Evolutionary conservation across 2,797 vertebrate genomes (phyloP), one percentile per base, ranked within the genome.

Genomic region (Denticeps clupeoides): DNA sequence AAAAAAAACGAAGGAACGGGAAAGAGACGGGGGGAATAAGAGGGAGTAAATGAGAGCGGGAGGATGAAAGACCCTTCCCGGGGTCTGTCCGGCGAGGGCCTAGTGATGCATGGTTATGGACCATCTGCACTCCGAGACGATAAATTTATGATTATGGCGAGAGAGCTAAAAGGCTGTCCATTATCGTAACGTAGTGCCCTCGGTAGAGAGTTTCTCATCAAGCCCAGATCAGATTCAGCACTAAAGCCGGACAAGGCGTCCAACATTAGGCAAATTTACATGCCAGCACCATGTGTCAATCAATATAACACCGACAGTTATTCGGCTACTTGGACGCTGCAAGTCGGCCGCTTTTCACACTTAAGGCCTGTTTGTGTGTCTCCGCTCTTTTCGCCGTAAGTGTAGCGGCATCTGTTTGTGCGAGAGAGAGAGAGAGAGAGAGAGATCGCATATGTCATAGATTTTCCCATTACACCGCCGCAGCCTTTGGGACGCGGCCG

Each of bases 81-180:
- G 72, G 62, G 71, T 62, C 68, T 57, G 80, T 77, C 66, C 71
- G 41, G 56, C 47, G 53, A 50, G 56, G 61, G 55, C 55, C 61
- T 71, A 56, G 58, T 87, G 84, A 89, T 82, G 78, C 80, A 87
- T 69, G 80, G 64, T 85, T 81, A 85, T 82, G 78, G 82, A 77
- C 74, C 82, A 84, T 83, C 84, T 86, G 85, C 81, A 80, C 81
- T 79, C 75, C 50, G 75, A 68, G 77, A 74, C 69, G 71, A 71
- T 65, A 75, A 82, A 89, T 88, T 86, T 84, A 88, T 66, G 81
- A 77, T 75, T 59, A 5, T 70, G 60, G 71, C 57, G 63, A 69
- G 81, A 74, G 80, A 82, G 78, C 75, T 63, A 70, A 71, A 74
- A 84, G 79, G 80, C 79, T 72, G 81, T 81, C 83, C 82, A 72